Evolutionary conservation across 1,140 invertebrate species (phyloP), one percentile per base, ranked within the genome.

Genomic region (Solenopsis fugax): DNA sequence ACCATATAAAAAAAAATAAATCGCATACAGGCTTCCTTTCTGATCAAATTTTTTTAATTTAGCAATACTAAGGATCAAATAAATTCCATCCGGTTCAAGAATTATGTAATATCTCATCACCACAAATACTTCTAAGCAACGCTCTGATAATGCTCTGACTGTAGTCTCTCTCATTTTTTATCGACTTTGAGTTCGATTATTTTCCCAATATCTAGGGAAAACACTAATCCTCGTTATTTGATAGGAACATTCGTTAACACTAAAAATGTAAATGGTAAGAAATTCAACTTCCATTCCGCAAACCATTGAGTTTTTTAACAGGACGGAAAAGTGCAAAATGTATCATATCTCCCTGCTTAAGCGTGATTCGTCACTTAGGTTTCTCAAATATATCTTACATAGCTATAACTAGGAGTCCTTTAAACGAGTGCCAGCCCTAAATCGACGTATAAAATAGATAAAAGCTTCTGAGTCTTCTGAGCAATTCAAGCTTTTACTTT

Each of bases 241-340:
- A 58, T 84, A 84, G 80, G 80, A 84, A 84, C 80, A 45, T 73
- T 82, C 56, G 1, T 84, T 73, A 37, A 21, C 4, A 29, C 50
- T 82, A 82, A 82, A 81, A 48, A n/a, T n/a, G n/a, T n/a, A n/a
- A n/a, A 48, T 29, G 24, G 24, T 62, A 84, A 73, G 41, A 62
- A 84, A 84, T 60, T 73, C 13, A 73, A 62, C 13, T 24, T 4
- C 16, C 48, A 18, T 65, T 56, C 18, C 67, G 37, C 21, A 82
- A 84, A 84, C 56, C 9, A 73, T 84, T 73, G 24, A 60, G 48
- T 62, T 69, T 45, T 67, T 37, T 75, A 84, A 84, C 18, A 84
- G 80, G 80, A 84, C 80, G 80, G 80, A 75, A 84, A 84, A 13
- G 24, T 82, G 80, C 80, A 82, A 82, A 82, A 10, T 82, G 10